Evolutionary conservation across 92 coral and sea anemone species (phyloP).

Genomic region (Virgularia gustaviana): DNA sequence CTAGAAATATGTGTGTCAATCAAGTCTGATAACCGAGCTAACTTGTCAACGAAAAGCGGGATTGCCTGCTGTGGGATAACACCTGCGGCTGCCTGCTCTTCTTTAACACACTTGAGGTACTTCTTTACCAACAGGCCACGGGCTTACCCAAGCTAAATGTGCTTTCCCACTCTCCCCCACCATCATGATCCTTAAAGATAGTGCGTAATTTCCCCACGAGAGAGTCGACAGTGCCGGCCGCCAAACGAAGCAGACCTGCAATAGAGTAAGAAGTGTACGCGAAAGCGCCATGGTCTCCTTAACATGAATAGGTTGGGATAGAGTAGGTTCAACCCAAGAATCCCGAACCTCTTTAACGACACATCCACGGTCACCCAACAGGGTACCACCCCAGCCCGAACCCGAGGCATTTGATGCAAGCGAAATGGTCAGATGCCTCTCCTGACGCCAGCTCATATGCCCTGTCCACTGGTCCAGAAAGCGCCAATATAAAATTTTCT

Average conservation of each 20-base stretch:
- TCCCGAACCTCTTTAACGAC: slow-evolving; percentile 30
- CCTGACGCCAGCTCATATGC: no score
- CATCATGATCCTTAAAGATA: slow-evolving; percentile 40
- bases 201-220: slow-evolving; percentile 49
- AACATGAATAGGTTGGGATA: slow-evolving; percentile 5
- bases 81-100: slow-evolving; percentile 55
- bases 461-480: slow-evolving; percentile 49
- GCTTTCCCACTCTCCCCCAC: slow-evolving; percentile 43
- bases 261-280: slow-evolving; percentile 32
- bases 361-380: not conserved
- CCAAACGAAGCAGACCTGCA: slow-evolving; percentile 21
- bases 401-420: slow-evolving; percentile 41
- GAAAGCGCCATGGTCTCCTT: no score
- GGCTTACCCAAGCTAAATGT: slow-evolving; percentile 38
- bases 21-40: slow-evolving; percentile 34
- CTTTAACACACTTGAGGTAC: slow-evolving; percentile 45
- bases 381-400: slow-evolving; percentile 28
- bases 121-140: slow-evolving; percentile 34
- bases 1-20: slow-evolving; percentile 28
- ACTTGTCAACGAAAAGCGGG: slow-evolving; percentile 51
- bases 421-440: slow-evolving; percentile 13
- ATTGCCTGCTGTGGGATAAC: slow-evolving; percentile 50
- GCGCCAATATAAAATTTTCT: slow-evolving; percentile 46
- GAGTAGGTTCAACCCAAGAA: slow-evolving; percentile 21
- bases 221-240: slow-evolving; percentile 53